Percentiles rank a stretch among this genome's conserved stretches.
Conservation (phyloP, 2,113 vertebrate species). For the Proterorhinus semilunaris region DNA sequence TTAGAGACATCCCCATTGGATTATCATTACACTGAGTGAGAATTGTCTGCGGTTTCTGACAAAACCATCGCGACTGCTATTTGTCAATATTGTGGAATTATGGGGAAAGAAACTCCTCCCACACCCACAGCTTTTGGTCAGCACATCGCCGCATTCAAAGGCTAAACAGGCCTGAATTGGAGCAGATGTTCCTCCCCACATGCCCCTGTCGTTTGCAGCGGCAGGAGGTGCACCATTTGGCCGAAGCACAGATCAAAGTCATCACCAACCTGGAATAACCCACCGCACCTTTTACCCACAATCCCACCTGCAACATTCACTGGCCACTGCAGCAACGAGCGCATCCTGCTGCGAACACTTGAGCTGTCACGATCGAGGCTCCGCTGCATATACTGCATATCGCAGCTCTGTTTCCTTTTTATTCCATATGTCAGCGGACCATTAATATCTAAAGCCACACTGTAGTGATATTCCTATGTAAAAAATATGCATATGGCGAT, state of each 20-base stretch:
- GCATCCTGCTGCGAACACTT: constrained; percentile 17
- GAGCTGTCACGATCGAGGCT: constrained; percentile 5
- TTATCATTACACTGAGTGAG: too few species aligned
- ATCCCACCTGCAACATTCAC: background rate
- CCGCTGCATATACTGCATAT: background rate
- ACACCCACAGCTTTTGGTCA: constrained; percentile 13
- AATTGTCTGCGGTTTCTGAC: too few species aligned
- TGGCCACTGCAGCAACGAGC: constrained; percentile 41
- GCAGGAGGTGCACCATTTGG: constrained; percentile 40
- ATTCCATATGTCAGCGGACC: constrained; percentile 8
- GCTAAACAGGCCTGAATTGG: constrained; percentile 22
- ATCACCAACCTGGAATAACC: constrained; percentile 43
- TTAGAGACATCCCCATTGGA: too few species aligned
- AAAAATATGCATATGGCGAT: constrained; percentile 22
- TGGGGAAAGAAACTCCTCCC: too few species aligned
- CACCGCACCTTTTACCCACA: background rate
- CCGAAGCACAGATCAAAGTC: constrained; percentile 54
- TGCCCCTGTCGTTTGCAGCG: constrained; percentile 35
- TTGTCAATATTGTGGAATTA: too few species aligned
- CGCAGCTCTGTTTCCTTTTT: constrained; percentile 6
- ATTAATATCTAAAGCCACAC: constrained; percentile 42
- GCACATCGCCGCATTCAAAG: constrained; percentile 19
- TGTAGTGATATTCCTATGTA: constrained; percentile 26
- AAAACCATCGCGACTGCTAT: too few species aligned
- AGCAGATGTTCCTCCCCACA: constrained; percentile 54